phyloP scores from a whole-genome alignment of 1,140 invertebrate genomes.

The Odontomachus brunneus region DNA sequence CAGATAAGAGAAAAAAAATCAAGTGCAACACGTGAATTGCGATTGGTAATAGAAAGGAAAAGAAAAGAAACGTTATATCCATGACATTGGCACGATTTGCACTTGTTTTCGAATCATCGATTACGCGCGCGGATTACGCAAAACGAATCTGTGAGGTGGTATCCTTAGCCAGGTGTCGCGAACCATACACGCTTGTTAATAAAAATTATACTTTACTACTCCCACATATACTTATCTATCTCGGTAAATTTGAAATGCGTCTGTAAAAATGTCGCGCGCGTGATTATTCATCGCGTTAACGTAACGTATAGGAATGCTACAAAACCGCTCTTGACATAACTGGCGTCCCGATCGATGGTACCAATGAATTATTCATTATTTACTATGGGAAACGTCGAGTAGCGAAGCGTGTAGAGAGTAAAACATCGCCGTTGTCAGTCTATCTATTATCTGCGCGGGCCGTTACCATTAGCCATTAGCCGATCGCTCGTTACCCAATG shows the following conservation, averaged over 20 bases:
- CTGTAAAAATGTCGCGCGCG: too few relatives aligned
- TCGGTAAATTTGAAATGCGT: too few relatives aligned
- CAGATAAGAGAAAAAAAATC: too few relatives aligned
- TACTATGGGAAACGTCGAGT: not conserved
- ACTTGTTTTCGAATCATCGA: conserved; percentile 9
- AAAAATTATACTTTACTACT: conserved; percentile 1
- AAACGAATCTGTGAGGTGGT: conserved; percentile 9
- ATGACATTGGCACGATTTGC: conserved; percentile 4
- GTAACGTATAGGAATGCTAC: conserved; percentile 34
- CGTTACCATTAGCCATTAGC: conserved; percentile 1
- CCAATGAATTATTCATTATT: conserved; percentile 57
- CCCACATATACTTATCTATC: too few relatives aligned
- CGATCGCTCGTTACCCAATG: conserved; percentile 38
- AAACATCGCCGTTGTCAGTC: not conserved
- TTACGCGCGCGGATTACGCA: conserved; percentile 34
- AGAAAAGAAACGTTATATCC: not conserved
- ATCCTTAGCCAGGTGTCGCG: conserved; percentile 12
- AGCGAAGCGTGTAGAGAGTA: not conserved
- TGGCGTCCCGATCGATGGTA: conserved; percentile 22
- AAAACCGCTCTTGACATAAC: conserved; percentile 55
- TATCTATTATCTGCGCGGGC: conserved; percentile 9
- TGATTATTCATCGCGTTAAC: conserved; percentile 22
- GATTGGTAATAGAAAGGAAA: too few relatives aligned
- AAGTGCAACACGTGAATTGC: too few relatives aligned
- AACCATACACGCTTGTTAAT: not conserved